Percentiles rank a stretch among this genome's conserved stretches.
Conservation (phyloP, 2,113 vertebrate genomes). For the Casuarius casuarius region DNA sequence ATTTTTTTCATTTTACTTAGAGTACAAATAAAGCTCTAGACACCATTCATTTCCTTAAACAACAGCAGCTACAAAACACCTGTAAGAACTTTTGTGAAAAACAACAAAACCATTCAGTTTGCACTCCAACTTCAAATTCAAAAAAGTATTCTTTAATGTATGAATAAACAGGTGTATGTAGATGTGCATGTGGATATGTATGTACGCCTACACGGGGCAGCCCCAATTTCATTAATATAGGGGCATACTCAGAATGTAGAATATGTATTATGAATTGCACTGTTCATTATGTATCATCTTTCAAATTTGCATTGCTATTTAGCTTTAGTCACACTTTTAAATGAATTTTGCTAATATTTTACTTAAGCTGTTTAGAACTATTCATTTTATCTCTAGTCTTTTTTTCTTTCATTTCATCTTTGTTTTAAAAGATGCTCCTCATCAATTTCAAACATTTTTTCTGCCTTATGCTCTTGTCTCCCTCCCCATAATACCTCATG, state of each 20-base stretch:
- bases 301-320: background rate
- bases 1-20: background rate
- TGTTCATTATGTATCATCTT: background rate
- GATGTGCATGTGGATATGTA: background rate
- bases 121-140: background rate
- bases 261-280: background rate
- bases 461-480: background rate
- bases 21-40: background rate
- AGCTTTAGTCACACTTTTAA: background rate
- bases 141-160: background rate
- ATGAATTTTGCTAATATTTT: background rate
- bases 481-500: background rate
- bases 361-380: background rate
- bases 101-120: background rate
- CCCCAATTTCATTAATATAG: background rate
- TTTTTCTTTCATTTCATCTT: background rate
- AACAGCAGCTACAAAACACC: background rate
- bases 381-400: background rate
- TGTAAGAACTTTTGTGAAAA: background rate
- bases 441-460: background rate
- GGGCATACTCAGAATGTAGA: background rate
- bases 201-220: background rate
- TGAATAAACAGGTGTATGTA: background rate
- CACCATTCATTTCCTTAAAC: background rate
- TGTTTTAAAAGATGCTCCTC: background rate